Evolutionary conservation across 2,888 invertebrate species (phyloP), one percentile per base, ranked within the genome.

Genomic region (Rhamphomyia laevipes): DNA sequence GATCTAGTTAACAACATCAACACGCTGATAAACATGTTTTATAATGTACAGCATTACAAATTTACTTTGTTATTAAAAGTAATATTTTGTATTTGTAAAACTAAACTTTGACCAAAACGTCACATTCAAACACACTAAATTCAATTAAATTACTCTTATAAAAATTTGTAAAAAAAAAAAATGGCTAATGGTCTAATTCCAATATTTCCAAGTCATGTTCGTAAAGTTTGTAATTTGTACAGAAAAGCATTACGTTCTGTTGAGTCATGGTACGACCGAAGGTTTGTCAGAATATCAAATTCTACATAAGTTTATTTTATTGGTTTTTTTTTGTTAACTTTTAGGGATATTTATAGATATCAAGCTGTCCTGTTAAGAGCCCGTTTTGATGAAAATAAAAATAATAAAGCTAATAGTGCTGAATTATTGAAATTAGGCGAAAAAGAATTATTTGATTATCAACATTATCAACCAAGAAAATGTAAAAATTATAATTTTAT

Each of bases 371-470:
- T 88, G 10, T 64, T 94, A 63, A 78, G 97, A 43, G 78, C 80
- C 1, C 77, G 87, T 50, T 95, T 99, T 63, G 93, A 99, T 55
- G 73, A 85, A 55, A 82, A 92, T 65, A 78, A 76, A 49, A 74
- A 69, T 13, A 92, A 96, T 70, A 74, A 86, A 70, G 73, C 82
- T 43, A 73, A 81, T 58, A 89, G 91, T 0, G 79, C 79, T 53
- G 65, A 82, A 33, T 62, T 94, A 27, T 57, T 95, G 12, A 68
- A 74, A 9, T 74, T 81, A 30, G 95, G 86, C 1, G 86, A 95
- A 66, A 67, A 83, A 47, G 86, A 94, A 64, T 71, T 94, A 0
- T 83, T 82, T 59, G 57, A 74, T 30, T 75, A 74, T 3, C 71
- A 73, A 52, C 92, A 95, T 71, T 84, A 78, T 52, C 80, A 84